Evolutionary conservation across 2,888 invertebrate genomes (phyloP).

Genomic region (Apamea sordens): DNA sequence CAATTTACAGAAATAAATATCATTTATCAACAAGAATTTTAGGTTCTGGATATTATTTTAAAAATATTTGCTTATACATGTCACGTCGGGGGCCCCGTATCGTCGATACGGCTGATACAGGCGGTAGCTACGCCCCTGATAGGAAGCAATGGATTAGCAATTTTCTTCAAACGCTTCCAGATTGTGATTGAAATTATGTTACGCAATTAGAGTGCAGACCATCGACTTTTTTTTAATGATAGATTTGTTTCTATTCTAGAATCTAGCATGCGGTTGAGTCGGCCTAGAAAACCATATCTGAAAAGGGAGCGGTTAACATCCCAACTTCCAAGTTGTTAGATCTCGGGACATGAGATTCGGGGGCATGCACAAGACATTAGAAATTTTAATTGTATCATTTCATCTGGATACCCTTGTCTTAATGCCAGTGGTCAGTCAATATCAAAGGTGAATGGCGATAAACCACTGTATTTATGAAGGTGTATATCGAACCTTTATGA

Average conservation of each 20-base stretch:
- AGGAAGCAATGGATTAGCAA: not conserved
- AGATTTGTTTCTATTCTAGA: not conserved
- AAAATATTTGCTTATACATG: no score
- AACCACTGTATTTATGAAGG: slow-evolving; percentile 8
- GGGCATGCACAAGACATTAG: not conserved
- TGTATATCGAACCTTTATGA: not conserved
- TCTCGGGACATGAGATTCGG: not conserved
- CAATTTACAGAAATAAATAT: no score
- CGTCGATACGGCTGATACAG: no score
- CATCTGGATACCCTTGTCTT: slow-evolving; percentile 8
- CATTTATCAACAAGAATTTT: no score
- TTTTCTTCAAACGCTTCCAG: not conserved
- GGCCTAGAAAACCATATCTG: not conserved
- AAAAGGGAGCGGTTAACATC: not conserved
- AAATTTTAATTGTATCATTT: slow-evolving; percentile 14
- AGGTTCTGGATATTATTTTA: no score
- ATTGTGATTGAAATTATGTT: not conserved
- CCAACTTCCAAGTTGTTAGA: not conserved
- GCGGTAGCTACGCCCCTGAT: no score
- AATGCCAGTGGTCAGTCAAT: slow-evolving; percentile 6
- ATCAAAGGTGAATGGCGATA: slow-evolving; percentile 13
- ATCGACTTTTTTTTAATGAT: not conserved
- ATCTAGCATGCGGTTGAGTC: not conserved
- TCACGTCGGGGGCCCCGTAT: no score
- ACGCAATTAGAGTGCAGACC: not conserved